A percentile compares a stretch with the other conserved stretches of the same genome.
phyloP scores from a whole-genome alignment of 2,113 vertebrate species.

The Anseranas semipalmata region DNA sequence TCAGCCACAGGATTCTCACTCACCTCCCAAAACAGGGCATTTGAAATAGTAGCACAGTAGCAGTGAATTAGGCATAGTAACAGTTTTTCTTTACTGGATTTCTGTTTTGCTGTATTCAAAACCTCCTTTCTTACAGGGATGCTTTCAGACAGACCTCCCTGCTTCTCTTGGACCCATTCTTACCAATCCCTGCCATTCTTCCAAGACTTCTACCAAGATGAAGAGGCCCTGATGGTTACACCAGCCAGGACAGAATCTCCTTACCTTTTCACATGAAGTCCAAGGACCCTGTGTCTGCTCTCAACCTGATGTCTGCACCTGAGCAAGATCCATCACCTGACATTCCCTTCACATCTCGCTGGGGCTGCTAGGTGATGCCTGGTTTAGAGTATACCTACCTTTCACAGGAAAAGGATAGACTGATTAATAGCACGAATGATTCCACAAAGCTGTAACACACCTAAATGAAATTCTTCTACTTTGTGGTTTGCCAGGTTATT shows the following conservation, averaged over 20 bases:
- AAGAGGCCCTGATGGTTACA: background rate
- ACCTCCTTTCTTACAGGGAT: background rate
- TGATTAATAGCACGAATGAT: background rate
- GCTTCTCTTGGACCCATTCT: background rate
- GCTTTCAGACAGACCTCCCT: background rate
- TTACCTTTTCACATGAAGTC: constrained; percentile 5
- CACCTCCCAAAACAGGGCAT: background rate
- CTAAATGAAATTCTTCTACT: background rate
- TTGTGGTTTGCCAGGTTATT: background rate
- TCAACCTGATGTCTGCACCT: background rate
- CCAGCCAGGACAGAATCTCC: background rate
- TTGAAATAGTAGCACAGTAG: background rate
- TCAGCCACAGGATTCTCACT: background rate
- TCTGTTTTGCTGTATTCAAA: background rate
- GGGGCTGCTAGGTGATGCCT: background rate
- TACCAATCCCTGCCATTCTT: background rate
- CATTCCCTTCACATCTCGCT: background rate
- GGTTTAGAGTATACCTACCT: background rate
- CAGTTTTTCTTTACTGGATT: background rate
- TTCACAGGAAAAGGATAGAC: background rate
- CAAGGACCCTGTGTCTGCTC: background rate
- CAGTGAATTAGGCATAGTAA: background rate
- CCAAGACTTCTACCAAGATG: background rate
- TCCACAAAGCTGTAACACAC: background rate
- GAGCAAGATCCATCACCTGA: background rate